These are phyloP conservation scores for Protonemura montana DNA, from an alignment of 2,888 invertebrate species.

Conservation along the genomic window DNA sequence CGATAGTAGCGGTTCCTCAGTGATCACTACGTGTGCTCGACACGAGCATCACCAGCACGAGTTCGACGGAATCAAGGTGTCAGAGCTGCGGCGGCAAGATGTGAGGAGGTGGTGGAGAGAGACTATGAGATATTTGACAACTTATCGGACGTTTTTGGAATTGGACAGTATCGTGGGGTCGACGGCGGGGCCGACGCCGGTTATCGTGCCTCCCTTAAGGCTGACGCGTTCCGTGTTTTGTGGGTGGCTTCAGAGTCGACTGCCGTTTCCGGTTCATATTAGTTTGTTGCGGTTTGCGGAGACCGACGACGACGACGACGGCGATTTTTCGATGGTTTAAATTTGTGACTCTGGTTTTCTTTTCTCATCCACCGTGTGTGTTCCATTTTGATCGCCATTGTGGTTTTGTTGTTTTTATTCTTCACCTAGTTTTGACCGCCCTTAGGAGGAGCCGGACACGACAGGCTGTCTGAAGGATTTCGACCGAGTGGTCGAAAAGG, in stretches of 20 bases:
- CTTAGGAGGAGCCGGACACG: background rate
- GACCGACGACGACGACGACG: background rate
- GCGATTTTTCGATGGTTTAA: background rate
- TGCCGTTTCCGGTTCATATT: constrained; percentile 44
- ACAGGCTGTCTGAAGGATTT: background rate
- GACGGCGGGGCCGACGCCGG: constrained; percentile 28
- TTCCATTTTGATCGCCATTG: no score
- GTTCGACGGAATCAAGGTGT: background rate
- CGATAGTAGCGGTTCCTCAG: constrained; percentile 52
- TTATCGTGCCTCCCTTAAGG: constrained; percentile 25
- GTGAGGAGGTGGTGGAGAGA: constrained; percentile 49
- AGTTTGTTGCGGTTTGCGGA: constrained; percentile 40
- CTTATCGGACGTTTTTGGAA: constrained; percentile 14
- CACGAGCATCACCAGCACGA: background rate
- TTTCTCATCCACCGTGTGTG: no score
- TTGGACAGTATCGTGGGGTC: constrained; percentile 15
- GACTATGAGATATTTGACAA: constrained; percentile 41
- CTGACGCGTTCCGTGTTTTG: constrained; percentile 30
- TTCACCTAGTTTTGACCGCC: background rate
- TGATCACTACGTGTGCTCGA: constrained; percentile 56
- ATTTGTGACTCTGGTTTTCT: no score
- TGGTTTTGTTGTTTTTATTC: no score
- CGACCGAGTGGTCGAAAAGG: background rate
- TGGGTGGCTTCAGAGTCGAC: constrained; percentile 31
- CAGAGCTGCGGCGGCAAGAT: constrained; percentile 41